Conservation (phyloP, 2,113 vertebrate species). For the Mesembrinibis cayennensis region DNA sequence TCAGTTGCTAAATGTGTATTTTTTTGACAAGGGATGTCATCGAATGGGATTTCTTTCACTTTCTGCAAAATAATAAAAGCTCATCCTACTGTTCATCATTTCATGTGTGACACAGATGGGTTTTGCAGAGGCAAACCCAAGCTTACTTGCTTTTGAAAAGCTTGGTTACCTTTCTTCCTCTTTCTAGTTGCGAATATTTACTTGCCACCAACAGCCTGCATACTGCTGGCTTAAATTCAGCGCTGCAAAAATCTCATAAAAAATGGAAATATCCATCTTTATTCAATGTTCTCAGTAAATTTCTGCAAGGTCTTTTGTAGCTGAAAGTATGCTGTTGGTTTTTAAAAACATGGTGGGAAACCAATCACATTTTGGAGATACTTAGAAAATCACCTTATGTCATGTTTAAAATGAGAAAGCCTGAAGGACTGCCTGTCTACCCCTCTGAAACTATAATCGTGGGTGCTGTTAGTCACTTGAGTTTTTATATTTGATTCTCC, state of each 20-base stretch:
- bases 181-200: neutral
- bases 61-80: neutral
- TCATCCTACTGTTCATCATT: neutral
- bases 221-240: neutral
- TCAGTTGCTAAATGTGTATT: neutral
- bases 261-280: constrained; percentile 32
- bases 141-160: neutral
- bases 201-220: neutral
- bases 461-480: neutral
- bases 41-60: neutral
- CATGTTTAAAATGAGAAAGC: neutral
- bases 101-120: neutral
- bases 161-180: neutral
- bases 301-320: neutral
- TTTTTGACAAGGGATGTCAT: neutral
- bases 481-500: neutral
- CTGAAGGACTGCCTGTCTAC: neutral
- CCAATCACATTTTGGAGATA: neutral
- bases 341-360: constrained; percentile 26
- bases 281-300: constrained; percentile 30
- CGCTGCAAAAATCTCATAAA: constrained; percentile 32
- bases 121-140: neutral
- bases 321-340: constrained; percentile 32
- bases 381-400: neutral
- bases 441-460: neutral